Evolutionary conservation across 1,140 invertebrate genomes (phyloP).

Genomic region (Drosophila pachea): DNA sequence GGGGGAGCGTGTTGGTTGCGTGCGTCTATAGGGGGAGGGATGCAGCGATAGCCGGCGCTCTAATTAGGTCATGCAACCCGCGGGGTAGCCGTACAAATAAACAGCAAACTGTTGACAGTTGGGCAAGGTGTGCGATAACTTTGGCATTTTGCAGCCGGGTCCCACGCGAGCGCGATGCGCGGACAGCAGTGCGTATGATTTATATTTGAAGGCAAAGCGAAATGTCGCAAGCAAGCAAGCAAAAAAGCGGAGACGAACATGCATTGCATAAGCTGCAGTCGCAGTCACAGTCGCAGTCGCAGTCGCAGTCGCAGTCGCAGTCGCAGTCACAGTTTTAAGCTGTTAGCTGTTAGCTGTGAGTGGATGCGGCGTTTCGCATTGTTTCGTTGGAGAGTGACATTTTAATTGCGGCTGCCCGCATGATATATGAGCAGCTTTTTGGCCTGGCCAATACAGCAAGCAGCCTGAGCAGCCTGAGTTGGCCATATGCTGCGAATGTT

Average conservation of each 20-base stretch:
- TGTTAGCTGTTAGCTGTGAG: background rate
- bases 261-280: slow-evolving; percentile 55
- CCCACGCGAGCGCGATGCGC: slow-evolving; percentile 36
- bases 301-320: slow-evolving; percentile 9
- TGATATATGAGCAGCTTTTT: slow-evolving; percentile 59
- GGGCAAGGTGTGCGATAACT: slow-evolving; percentile 49
- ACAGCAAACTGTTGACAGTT: slow-evolving; percentile 40
- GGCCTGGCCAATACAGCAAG: background rate
- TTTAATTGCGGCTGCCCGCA: slow-evolving; percentile 63
- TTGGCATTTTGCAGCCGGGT: slow-evolving; percentile 48
- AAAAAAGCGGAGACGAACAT: slow-evolving; percentile 22
- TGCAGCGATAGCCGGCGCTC: slow-evolving; percentile 28
- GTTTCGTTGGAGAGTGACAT: slow-evolving; percentile 61
- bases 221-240: slow-evolving; percentile 54
- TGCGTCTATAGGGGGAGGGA: no score
- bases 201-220: slow-evolving; percentile 50
- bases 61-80: slow-evolving; percentile 64
- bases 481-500: slow-evolving; percentile 71
- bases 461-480: slow-evolving; percentile 21
- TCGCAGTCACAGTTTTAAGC: slow-evolving; percentile 4
- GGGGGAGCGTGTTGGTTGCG: slow-evolving; percentile 4
- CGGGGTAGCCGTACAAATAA: slow-evolving; percentile 24
- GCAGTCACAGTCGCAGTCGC: slow-evolving; percentile 1
- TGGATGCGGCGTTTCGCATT: slow-evolving; percentile 34
- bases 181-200: slow-evolving; percentile 71